Base-by-base conservation (phyloP, 2,113 vertebrate genomes). In the Hippocampus guttulatus region DNA sequence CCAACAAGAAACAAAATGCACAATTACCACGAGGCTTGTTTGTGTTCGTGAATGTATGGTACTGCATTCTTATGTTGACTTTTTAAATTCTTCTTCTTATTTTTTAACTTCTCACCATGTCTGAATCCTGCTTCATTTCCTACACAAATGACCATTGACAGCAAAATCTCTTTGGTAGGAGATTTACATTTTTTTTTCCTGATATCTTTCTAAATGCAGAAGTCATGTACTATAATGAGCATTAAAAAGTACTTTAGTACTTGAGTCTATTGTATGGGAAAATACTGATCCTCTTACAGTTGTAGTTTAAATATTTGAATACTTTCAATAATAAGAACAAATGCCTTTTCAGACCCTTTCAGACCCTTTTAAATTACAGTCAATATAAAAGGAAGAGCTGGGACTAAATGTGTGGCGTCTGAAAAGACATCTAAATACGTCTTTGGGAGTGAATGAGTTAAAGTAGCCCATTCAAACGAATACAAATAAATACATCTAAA, bases 1-100 rank as follows among this genome's bases (percentile, higher is more conserved):
- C 60, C 64, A 77, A 75, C 71, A 78, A 79, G 67, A 85, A 85
- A 81, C 65, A 73, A 74, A 72, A 75, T 74, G 40, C 40, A 5
- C 68, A 72, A 81, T 83, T 78, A 74, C 54, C 30, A 55, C 21
- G 68, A 16, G 40, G 25, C 21, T 75, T 58, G 40, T 67, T 70
- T 69, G n/a, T n/a, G 49, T 18, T 20, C 7, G 43, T 18, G 69
- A 57, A 11, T 11, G 20, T 25, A 57, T 43, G 14, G 52, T 33
- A 21, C n/a, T 77, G 30, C 49, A 27, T 15, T 52, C 57, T 67
- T 49, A 27, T 54, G 21, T 54, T n/a, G 21, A 5, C 1, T 52
- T 20, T 21, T 52, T 21, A 47, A 67, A 71, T 64, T 18, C 61
- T 64, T 18, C 61, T 68, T 11, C 15, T 76, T 20, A 41, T 38